Base-by-base conservation (phyloP, 2,888 invertebrate genomes). In the Xanthorhoe spadicearia region DNA sequence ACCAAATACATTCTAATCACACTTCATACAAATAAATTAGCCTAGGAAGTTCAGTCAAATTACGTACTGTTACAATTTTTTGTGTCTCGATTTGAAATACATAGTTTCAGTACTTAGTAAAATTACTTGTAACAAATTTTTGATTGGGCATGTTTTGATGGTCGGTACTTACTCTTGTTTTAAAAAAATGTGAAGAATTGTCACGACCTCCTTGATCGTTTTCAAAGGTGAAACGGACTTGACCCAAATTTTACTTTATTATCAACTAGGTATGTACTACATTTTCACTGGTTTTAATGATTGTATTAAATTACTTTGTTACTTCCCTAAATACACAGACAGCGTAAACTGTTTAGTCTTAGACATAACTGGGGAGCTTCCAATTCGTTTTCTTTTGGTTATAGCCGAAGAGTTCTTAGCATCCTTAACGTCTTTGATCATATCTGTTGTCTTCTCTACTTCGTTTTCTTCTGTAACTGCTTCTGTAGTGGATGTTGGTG, bases 401-500 rank as follows among this genome's bases (percentile, higher is more conserved):
- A 64, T 6, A 13, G 60, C 23, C 17, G 67, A 19, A 10, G 59
- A 51, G 8, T 64, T 64, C 54, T 61, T 67, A 4, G 19, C 48
- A 51, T 62, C 55, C 51, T 66, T 66, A 8, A 54, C 35, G 32
- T 60, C 56, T 54, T 66, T 66, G 8, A 64, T 54, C 8, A 57
- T 70, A 61, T 65, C 67, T 8, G 71, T 61, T 49, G 67, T 58
- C 7, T 69, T 63, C 50, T 54, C 66, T 15, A 64, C 46, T 56
- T 65, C 73, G 19, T 68, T 64, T 43, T 9, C 46, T 17, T 48
- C 48, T 6, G 7, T 17, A 17, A 48, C 48, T 13, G 43, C 43
- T 51, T 67, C 65, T 3, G 75, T 69, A 0, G 73, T 75, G 9
- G 69, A 46, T 1, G 75, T 68, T 7, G 72, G 74, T 13, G 68